Evolutionary conservation across 2,113 vertebrate genomes (phyloP).

Genomic region (Miniopterus natalensis): DNA sequence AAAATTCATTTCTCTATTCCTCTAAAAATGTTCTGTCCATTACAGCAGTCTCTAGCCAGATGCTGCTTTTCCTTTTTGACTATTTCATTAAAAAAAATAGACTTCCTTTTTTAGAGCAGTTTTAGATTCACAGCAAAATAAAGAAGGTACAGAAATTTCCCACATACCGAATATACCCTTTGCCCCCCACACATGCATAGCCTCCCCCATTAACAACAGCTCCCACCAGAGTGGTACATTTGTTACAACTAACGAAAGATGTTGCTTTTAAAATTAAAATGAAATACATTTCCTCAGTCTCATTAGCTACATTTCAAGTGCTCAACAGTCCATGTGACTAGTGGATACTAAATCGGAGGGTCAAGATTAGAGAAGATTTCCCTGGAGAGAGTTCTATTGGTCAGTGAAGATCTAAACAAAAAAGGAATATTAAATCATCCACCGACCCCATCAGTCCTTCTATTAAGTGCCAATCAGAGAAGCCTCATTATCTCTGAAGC

Average conservation of each 20-base stretch:
- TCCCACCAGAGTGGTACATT: background rate
- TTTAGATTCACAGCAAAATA: background rate
- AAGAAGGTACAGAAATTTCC: background rate
- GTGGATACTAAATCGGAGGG: background rate
- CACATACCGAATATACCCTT: background rate
- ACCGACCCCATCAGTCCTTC: background rate
- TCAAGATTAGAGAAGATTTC: slow-evolving; percentile 49
- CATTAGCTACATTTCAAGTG: slow-evolving; percentile 28
- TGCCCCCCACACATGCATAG: background rate
- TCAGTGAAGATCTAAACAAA: slow-evolving; percentile 18
- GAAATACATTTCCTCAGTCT: background rate
- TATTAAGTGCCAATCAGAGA: background rate
- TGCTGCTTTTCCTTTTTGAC: background rate
- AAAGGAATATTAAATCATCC: slow-evolving; percentile 16
- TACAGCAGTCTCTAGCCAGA: background rate
- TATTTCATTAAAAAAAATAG: background rate
- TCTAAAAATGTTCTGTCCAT: slow-evolving; percentile 38
- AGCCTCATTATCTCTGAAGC: background rate
- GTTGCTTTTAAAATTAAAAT: slow-evolving; percentile 60
- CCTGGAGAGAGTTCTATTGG: background rate
- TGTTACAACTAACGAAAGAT: background rate
- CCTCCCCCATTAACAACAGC: background rate
- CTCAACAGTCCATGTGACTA: background rate
- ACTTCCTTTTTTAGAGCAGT: background rate
- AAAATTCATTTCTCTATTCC: slow-evolving; percentile 49